Conservation (phyloP, 64 coral and sea anemone species). For the Acropora yongei region DNA sequence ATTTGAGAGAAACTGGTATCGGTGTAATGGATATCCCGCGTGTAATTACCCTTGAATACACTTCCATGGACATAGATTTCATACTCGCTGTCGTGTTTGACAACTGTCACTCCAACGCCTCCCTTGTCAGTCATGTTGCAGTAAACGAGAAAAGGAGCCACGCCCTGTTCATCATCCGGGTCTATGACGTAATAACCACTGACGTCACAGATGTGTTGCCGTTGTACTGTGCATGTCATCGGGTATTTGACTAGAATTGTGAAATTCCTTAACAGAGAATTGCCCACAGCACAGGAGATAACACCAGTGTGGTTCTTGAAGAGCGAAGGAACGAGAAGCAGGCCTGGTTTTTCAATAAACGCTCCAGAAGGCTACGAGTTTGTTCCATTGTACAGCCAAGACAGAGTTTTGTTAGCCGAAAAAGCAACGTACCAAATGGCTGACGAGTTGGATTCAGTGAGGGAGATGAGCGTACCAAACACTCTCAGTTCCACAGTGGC, state of each 20-base stretch:
- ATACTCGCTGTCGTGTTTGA: conserved; percentile 60
- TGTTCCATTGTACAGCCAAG: conserved; percentile 1
- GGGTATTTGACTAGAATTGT: background rate
- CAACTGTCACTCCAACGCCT: conserved; percentile 56
- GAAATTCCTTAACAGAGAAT: background rate
- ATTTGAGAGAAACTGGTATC: conserved; percentile 22
- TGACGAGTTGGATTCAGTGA: background rate
- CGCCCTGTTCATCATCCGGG: conserved; percentile 30
- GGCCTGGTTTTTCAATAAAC: background rate
- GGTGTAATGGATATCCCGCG: conserved; percentile 19
- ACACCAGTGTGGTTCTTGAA: background rate
- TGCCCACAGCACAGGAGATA: conserved; percentile 29
- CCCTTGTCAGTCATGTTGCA: conserved; percentile 67
- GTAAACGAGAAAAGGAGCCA: conserved; percentile 38
- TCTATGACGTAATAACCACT: conserved; percentile 53
- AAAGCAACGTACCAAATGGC: background rate
- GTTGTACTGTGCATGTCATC: conserved; percentile 20
- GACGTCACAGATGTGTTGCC: background rate
- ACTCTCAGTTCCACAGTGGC: conserved; percentile 7
- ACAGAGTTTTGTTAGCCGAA: background rate
- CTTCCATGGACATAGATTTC: conserved; percentile 10
- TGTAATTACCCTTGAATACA: background rate
- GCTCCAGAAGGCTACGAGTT: background rate
- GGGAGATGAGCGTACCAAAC: background rate
- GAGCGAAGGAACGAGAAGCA: background rate